phyloP scores from a whole-genome alignment of 1,140 invertebrate genomes.

The Leucophenga varia region DNA sequence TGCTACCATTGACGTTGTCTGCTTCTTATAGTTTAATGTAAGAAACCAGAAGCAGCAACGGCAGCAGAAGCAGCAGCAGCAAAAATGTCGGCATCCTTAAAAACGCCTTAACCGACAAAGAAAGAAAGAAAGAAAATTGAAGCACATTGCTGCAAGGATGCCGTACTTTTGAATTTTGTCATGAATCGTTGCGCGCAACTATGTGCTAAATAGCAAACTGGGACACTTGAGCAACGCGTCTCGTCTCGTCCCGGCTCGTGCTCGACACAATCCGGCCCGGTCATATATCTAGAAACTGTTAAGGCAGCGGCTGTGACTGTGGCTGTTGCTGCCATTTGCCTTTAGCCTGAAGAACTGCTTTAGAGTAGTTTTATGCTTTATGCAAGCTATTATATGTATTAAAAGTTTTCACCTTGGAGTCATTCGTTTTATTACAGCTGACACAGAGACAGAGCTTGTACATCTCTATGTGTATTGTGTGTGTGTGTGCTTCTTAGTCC shows the following conservation, averaged over 20 bases:
- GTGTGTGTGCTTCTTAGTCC: too few relatives aligned
- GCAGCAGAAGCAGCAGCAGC: too few relatives aligned
- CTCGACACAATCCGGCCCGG: too few relatives aligned
- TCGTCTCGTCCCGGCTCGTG: constrained; percentile 38
- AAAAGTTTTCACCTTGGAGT: constrained; percentile 43
- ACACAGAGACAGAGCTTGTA: too few relatives aligned
- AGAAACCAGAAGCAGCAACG: too few relatives aligned
- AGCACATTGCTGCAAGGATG: constrained; percentile 41
- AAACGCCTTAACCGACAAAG: not conserved
- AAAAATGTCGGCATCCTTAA: too few relatives aligned
- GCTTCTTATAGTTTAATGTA: too few relatives aligned
- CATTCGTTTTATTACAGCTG: constrained; percentile 48
- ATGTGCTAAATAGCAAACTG: constrained; percentile 50
- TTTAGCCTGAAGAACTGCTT: constrained; percentile 18
- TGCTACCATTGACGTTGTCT: too few relatives aligned
- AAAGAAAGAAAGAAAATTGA: constrained; percentile 16
- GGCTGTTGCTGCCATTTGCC: constrained; percentile 21
- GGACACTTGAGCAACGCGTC: constrained; percentile 50
- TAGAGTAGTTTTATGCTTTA: constrained; percentile 22
- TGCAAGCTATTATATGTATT: constrained; percentile 51
- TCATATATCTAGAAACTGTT: constrained; percentile 46
- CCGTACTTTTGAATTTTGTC: constrained; percentile 37
- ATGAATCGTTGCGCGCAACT: too few relatives aligned
- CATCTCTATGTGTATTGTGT: too few relatives aligned
- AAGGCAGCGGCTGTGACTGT: too few relatives aligned